phyloP scores from a whole-genome alignment of 2,888 invertebrate species.

The Vandiemenella viatica region DNA sequence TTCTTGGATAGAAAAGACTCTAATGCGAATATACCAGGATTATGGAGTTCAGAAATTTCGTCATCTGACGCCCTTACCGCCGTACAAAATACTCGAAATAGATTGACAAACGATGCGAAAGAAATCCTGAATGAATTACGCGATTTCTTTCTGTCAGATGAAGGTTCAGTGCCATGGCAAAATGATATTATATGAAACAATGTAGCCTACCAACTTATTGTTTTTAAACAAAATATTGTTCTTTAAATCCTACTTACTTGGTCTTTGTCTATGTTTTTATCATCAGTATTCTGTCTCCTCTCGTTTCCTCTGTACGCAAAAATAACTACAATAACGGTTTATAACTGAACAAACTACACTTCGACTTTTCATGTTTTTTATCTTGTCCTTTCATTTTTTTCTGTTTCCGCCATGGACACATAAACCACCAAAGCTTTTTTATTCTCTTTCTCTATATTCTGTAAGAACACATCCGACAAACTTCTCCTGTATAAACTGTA shows the following conservation, averaged over 20 bases:
- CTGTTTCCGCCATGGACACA: no score
- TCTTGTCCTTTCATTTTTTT: no score
- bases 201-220: background rate
- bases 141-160: background rate
- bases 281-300: background rate
- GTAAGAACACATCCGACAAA: no score
- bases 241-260: background rate
- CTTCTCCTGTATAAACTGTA: no score
- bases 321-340: no score
- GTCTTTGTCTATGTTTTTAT: no score
- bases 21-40: background rate
- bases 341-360: no score
- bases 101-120: background rate
- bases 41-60: background rate
- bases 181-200: background rate
- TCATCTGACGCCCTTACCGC: background rate
- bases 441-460: no score
- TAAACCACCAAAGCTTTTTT: no score
- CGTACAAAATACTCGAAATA: background rate
- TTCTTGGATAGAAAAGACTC: background rate
- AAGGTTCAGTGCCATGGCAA: background rate
- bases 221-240: background rate
- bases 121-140: background rate
- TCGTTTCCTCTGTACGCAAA: background rate
- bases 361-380: no score